Evolutionary conservation across 2,113 vertebrate genomes (phyloP), one percentile per base, ranked within the genome.

Genomic region (Callaeas wilsoni): DNA sequence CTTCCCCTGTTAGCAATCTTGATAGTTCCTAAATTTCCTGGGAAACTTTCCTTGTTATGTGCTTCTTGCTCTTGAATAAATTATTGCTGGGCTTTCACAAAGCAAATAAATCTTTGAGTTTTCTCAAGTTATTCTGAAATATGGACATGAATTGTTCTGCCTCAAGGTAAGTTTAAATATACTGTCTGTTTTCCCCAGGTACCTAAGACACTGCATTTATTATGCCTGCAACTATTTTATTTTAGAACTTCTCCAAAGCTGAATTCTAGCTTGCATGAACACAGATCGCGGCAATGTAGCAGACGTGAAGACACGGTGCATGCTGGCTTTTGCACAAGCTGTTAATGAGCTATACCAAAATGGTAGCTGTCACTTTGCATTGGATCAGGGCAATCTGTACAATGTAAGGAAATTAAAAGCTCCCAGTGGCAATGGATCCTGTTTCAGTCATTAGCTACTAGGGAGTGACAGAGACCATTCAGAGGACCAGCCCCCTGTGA

Each of bases 321-420:
- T 9, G 44, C 75, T 69, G 37, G 84, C 93, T 96, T 78, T 23
- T 77, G 49, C 86, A 91, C 94, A 95, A 96, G 93, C 96, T 97
- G 94, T 97, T 98, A 98, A 98, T 98, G 95, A 98, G 96, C 75
- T 96, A 60, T 90, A 89, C 93, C 96, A 76, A 96, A 97, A 96
- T 91, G 95, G 94, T 96, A 97, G 97, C 97, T 98, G 97, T 98
- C 98, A 97, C 96, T 97, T 97, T 94, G 77, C 82, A 96, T 98
- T 56, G 88, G 94, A 97, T 98, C 97, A 98, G 91, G 94, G 95
- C 84, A 89, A 97, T 93, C 97, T 93, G 95, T 97, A 97, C 97
- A 97, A 97, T 97, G 97, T 97, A 97, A 97, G 96, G 98, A 98
- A 98, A 98, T 98, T 98, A 98, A 98, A 98, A 98, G 98, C 97